Evolutionary conservation across 2,888 invertebrate genomes (phyloP).

Genomic region (Archaeoteleia sp.): DNA sequence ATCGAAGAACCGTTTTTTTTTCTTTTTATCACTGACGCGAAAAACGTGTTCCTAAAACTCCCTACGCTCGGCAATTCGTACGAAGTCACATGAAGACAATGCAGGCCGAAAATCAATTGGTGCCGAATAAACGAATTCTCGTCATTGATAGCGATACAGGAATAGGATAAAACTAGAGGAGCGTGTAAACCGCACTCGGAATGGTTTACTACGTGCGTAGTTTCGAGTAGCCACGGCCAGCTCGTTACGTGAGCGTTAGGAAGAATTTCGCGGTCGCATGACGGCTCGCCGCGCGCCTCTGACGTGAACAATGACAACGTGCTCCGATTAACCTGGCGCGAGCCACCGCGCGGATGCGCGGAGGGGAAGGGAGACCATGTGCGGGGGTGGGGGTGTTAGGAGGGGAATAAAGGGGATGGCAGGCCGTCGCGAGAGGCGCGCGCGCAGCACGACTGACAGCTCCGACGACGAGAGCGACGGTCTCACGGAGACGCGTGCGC

Average conservation of each 20-base stretch:
- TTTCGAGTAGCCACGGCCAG: too few species aligned
- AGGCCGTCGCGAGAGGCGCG: conserved; percentile 35
- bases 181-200: too few species aligned
- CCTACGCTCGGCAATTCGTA: conserved; percentile 14
- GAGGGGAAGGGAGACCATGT: conserved; percentile 8
- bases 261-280: conserved; percentile 31
- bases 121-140: too few species aligned
- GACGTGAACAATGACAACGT: conserved; percentile 43
- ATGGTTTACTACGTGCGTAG: too few species aligned
- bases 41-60: not conserved
- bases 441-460: conserved; percentile 57
- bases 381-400: conserved; percentile 11
- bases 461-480: conserved; percentile 60
- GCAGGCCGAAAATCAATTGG: too few species aligned
- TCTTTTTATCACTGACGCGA: conserved; percentile 8
- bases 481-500: conserved; percentile 53
- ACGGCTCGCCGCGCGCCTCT: conserved; percentile 37
- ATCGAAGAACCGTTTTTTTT: conserved; percentile 16
- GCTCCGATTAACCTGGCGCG: conserved; percentile 43
- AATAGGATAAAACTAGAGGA: too few species aligned
- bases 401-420: conserved; percentile 7
- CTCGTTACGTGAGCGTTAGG: conserved; percentile 16
- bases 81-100: not conserved
- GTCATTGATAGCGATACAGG: too few species aligned
- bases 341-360: conserved; percentile 32